These are phyloP conservation scores for Globodera ellingtonae DNA, from an alignment of 1,140 invertebrate species.

Conservation along the genomic window DNA sequence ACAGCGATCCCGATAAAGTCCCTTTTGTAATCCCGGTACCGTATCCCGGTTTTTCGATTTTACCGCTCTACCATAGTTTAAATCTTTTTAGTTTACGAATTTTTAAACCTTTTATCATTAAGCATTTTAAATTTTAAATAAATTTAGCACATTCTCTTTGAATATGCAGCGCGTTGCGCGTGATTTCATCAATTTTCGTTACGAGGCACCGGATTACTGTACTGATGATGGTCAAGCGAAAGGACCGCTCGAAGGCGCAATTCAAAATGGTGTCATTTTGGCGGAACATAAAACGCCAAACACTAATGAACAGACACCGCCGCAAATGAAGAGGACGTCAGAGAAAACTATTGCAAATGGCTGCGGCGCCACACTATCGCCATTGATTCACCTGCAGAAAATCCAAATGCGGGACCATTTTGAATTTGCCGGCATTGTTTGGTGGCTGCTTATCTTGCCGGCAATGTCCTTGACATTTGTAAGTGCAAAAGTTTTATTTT, in stretches of 20 bases:
- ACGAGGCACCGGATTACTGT: conserved; percentile 14
- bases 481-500: background rate
- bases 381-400: conserved; percentile 9
- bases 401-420: conserved; percentile 29
- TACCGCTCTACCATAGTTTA: too few relatives aligned
- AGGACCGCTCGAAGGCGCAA: background rate
- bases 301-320: background rate
- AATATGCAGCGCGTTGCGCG: conserved; percentile 46
- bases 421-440: conserved; percentile 23
- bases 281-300: background rate
- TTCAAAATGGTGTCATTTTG: background rate
- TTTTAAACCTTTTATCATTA: too few relatives aligned
- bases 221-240: background rate
- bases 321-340: background rate
- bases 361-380: background rate
- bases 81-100: too few relatives aligned
- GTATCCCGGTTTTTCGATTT: too few relatives aligned
- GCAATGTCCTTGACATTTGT: conserved; percentile 37
- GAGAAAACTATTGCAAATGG: background rate
- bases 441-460: conserved; percentile 32
- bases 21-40: too few relatives aligned
- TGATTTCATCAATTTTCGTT: conserved; percentile 53
- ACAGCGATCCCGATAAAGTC: too few relatives aligned
- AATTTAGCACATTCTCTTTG: conserved; percentile 31
- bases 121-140: too few relatives aligned